Conservation (phyloP, 2,797 vertebrate species). For the Phalloptychus januarius region DNA sequence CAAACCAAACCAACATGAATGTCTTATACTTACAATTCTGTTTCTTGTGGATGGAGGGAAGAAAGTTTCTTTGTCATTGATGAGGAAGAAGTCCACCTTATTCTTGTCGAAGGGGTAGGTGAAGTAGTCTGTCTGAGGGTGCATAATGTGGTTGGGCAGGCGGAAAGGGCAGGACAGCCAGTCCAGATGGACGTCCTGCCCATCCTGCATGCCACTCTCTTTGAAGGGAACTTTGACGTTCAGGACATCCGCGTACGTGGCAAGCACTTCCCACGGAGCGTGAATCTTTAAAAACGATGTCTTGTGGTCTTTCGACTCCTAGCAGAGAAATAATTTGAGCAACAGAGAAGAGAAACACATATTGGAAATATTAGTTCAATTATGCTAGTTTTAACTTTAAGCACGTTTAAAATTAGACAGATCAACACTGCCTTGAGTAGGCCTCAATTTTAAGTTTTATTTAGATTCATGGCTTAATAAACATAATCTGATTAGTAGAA, state of each 20-base stretch:
- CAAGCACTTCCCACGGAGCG: conserved; percentile 91
- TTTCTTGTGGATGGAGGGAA: conserved; percentile 91
- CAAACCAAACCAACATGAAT: not conserved
- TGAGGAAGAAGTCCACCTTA: conserved; percentile 92
- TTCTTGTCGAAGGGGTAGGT: conserved; percentile 89
- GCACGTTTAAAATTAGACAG: too few relatives aligned
- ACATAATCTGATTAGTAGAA: too few relatives aligned
- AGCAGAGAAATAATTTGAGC: not conserved
- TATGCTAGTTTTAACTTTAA: too few relatives aligned
- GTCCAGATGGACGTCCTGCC: conserved; percentile 74
- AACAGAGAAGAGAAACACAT: not conserved
- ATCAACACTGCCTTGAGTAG: too few relatives aligned
- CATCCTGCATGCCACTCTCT: conserved; percentile 82
- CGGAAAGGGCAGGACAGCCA: conserved; percentile 83
- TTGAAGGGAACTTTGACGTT: conserved; percentile 95
- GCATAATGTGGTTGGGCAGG: conserved; percentile 85
- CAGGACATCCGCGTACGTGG: conserved; percentile 90
- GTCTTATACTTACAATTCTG: conserved; percentile 88
- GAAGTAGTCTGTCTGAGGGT: conserved; percentile 89
- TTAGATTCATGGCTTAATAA: too few relatives aligned
- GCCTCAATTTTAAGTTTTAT: too few relatives aligned
- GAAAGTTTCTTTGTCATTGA: conserved; percentile 86
- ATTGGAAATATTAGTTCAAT: too few relatives aligned
- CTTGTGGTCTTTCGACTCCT: conserved; percentile 93
- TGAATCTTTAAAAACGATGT: conserved; percentile 96